Conservation (phyloP, 2,888 invertebrate genomes). For the Onthophagus sagittarius region DNA sequence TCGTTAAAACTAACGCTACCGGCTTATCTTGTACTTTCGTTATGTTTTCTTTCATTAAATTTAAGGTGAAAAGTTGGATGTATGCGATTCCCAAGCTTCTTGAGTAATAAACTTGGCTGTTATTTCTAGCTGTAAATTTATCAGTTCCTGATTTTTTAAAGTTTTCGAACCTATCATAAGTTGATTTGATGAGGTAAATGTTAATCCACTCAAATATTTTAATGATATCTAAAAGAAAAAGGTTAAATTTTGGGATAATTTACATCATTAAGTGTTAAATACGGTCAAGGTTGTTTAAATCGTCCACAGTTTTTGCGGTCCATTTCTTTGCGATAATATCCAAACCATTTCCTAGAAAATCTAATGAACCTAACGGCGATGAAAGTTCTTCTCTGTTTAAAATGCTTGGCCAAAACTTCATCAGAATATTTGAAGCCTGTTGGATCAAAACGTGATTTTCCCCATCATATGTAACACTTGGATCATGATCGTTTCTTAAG, state of each 20-base stretch:
- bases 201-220: not conserved
- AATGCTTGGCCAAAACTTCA: not conserved
- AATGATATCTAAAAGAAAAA: not conserved
- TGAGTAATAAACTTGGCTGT: not conserved
- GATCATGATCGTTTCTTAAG: not conserved
- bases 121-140: not conserved
- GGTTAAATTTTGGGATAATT: not conserved
- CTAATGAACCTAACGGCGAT: not conserved
- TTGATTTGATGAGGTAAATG: not conserved
- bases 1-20: constrained; percentile 55
- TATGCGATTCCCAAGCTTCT: not conserved
- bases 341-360: not conserved
- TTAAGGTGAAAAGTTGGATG: constrained; percentile 17
- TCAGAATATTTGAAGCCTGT: not conserved
- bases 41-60: constrained; percentile 18
- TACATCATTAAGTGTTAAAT: not conserved
- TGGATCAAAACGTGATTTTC: constrained; percentile 6
- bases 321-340: not conserved
- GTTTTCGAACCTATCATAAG: not conserved
- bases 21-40: constrained; percentile 46
- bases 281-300: not conserved
- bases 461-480: not conserved
- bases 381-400: not conserved
- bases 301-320: not conserved
- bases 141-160: not conserved